phyloP scores from a whole-genome alignment of 2,888 invertebrate genomes.

The Tetanocera ferruginea region DNA sequence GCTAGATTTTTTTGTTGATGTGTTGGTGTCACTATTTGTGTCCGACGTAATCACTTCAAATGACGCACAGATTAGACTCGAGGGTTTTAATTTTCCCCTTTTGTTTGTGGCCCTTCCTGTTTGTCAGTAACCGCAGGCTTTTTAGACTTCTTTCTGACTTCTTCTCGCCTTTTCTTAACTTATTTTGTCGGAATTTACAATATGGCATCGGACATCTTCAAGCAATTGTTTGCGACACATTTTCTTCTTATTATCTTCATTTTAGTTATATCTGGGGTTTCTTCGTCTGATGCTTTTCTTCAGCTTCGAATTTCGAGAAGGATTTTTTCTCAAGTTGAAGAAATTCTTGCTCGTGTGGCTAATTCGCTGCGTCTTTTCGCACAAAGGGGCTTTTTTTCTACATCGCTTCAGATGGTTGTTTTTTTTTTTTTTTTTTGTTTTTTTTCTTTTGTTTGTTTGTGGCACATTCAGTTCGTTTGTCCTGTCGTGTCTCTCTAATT shows the following conservation, averaged over 20 bases:
- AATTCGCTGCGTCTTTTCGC: constrained; percentile 44
- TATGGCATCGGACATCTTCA: constrained; percentile 40
- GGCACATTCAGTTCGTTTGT: constrained; percentile 41
- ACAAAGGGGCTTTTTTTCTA: constrained; percentile 10
- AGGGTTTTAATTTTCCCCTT: constrained; percentile 40
- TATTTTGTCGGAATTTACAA: constrained; percentile 23
- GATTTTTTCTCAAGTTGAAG: constrained; percentile 4
- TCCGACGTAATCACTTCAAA: constrained; percentile 54
- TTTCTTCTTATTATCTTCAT: constrained; percentile 49
- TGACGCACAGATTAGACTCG: constrained; percentile 54
- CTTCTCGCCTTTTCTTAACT: constrained; percentile 8
- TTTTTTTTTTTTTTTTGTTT: constrained; percentile 29
- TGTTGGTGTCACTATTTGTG: constrained; percentile 44
- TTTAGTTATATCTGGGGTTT: constrained; percentile 26
- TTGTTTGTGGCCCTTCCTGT: not conserved
- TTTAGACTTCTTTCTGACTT: constrained; percentile 12
- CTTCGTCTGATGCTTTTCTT: constrained; percentile 46
- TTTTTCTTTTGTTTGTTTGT: constrained; percentile 44
- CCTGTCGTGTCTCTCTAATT: constrained; percentile 61
- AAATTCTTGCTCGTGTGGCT: constrained; percentile 34
- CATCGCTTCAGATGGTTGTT: constrained; percentile 12
- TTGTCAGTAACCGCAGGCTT: not conserved
- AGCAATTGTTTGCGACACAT: constrained; percentile 54
- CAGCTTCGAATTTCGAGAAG: not conserved
- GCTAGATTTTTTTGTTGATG: constrained; percentile 36